phyloP scores from a whole-genome alignment of 2,113 vertebrate species.

The human region DNA sequence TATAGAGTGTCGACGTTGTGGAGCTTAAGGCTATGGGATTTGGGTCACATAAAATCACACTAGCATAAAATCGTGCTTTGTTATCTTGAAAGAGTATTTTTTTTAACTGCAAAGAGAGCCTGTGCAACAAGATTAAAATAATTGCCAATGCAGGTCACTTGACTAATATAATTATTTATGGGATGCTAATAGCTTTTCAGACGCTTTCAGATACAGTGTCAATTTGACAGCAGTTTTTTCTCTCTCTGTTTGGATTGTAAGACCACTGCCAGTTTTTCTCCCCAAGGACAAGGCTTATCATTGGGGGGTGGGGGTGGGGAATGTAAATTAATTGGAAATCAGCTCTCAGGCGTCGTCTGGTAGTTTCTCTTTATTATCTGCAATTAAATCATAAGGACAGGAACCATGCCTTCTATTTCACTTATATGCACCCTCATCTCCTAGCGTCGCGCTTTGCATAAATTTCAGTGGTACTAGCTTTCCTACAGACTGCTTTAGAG shows the following conservation, averaged over 20 bases:
- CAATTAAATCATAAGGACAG: background rate
- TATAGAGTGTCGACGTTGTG: conserved; percentile 35
- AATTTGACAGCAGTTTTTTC: background rate
- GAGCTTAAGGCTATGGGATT: conserved; percentile 59
- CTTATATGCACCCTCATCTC: background rate
- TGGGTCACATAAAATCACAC: conserved; percentile 54
- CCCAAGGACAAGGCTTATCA: background rate
- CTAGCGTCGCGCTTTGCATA: background rate
- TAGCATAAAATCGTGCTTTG: conserved; percentile 45
- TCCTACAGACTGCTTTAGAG: background rate
- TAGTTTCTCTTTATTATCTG: conserved; percentile 64
- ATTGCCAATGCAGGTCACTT: conserved; percentile 51
- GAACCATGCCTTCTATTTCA: background rate
- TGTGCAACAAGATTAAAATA: conserved; percentile 34
- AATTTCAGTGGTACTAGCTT: background rate
- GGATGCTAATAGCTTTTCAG: conserved; percentile 47
- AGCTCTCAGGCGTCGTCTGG: background rate
- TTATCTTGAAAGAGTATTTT: conserved; percentile 42
- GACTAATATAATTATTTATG: conserved; percentile 60
- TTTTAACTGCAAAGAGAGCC: conserved; percentile 31
- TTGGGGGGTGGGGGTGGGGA: background rate
- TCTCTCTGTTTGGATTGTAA: background rate
- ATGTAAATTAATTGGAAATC: conserved; percentile 42
- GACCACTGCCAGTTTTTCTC: background rate
- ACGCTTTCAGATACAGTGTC: conserved; percentile 6